Evolutionary conservation across 2,113 vertebrate species (phyloP), one percentile per base, ranked within the genome.

Genomic region (Catharus fuscescens): DNA sequence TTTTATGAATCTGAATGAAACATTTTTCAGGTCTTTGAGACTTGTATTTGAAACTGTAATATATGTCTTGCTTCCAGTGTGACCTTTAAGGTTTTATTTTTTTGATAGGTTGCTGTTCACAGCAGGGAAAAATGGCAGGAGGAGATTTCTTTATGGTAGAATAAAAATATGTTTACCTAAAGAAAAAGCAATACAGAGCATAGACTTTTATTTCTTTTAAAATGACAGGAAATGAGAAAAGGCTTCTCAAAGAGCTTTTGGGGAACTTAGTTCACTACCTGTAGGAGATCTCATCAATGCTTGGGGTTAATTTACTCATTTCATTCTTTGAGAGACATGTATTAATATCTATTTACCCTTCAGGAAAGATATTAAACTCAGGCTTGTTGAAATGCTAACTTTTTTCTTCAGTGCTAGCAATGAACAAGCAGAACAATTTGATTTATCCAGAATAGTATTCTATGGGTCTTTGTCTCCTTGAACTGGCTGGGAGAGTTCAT

Each of bases 161-260:
- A 92, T 92, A 95, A 91, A 97, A 95, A 91, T 65, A 54, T 94
- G 84, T 92, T 95, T 95, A 94, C 91, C 44, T 90, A 92, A 94
- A 87, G 73, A 65, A 91, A 93, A 87, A 77, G 57, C 36, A 95
- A 85, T 82, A 85, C 18, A 38, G 42, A 89, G 6, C 26, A 23
- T 13, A 91, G 61, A 54, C 23, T 76, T 94, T 80, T 77, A 85
- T 90, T 92, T 92, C 66, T 50, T 93, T 88, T 76, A 69, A 94
- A 88, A 92, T 88, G 12, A 93, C 78, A 77, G 38, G 50, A 92
- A 95, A 94, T 80, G 67, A 90, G 66, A 95, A 94, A 93, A 87
- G 20, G 9, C 9, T 50, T 9, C 57, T 82, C 57, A 82, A 76
- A 91, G 18, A 79, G 45, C 9, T 57, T 81, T 86, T 89, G 40